phyloP scores from a whole-genome alignment of 2,888 invertebrate species.

The Hipparchia sbordonii region DNA sequence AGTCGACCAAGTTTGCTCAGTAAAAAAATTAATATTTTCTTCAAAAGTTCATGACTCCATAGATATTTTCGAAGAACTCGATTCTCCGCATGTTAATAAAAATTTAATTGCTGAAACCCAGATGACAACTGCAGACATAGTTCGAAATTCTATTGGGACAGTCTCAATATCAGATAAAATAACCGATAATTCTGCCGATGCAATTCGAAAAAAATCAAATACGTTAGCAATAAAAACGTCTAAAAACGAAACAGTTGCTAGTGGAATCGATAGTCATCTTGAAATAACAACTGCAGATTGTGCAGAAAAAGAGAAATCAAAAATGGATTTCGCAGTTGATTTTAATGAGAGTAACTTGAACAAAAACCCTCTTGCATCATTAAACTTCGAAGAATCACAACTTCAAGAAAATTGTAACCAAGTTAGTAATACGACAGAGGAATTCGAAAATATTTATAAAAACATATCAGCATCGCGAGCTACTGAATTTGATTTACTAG shows the following conservation, averaged over 20 bases:
- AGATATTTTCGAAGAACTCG: slow-evolving; percentile 60
- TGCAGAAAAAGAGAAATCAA: not conserved
- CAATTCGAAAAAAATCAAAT: not conserved
- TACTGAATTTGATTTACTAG: slow-evolving; percentile 68
- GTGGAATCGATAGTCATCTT: not conserved
- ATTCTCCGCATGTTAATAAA: slow-evolving; percentile 43
- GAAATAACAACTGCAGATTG: not conserved
- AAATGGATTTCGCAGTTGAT: not conserved
- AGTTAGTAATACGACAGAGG: slow-evolving; percentile 61
- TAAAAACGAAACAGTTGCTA: not conserved
- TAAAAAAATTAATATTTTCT: slow-evolving; percentile 47
- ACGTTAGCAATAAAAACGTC: not conserved
- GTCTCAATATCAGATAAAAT: slow-evolving; percentile 47
- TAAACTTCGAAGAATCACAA: slow-evolving; percentile 12
- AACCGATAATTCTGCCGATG: not conserved
- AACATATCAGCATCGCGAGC: slow-evolving; percentile 60
- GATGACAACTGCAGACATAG: slow-evolving; percentile 22
- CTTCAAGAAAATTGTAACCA: slow-evolving; percentile 36
- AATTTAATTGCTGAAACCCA: slow-evolving; percentile 41
- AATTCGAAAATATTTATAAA: slow-evolving; percentile 71
- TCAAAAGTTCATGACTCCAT: slow-evolving; percentile 59
- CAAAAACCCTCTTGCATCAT: not conserved
- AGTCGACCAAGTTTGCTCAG: slow-evolving; percentile 48
- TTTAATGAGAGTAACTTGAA: not conserved
- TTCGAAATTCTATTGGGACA: slow-evolving; percentile 51